Base-by-base conservation (phyloP, 2,888 invertebrate genomes). In the Octodonta nipae region DNA sequence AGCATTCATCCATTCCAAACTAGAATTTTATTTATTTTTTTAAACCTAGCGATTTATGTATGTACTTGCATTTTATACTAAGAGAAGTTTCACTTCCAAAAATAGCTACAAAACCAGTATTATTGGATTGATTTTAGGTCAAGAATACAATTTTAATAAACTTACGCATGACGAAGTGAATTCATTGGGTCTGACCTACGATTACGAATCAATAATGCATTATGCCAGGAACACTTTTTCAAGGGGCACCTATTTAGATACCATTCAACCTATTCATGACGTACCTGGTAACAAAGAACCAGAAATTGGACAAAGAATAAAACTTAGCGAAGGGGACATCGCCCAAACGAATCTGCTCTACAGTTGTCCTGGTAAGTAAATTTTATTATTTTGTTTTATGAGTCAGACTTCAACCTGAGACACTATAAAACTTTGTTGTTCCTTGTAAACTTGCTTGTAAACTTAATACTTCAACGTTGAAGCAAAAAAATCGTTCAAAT, bases 61-160 rank as follows among this genome's bases (percentile, higher is more conserved):
- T n/a, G n/a, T n/a, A n/a, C n/a, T n/a, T n/a, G n/a, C n/a, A n/a
- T n/a, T n/a, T n/a, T n/a, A n/a, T n/a, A n/a, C n/a, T n/a, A n/a
- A n/a, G n/a, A 20, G n/a, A 20, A 7, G 20, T 20, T 20, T n/a
- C n/a, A n/a, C n/a, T n/a, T n/a, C 6, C 20, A 6, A 20, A 20
- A 7, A 20, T 7, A 7, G n/a, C 20, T 20, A 6, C 6, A 7
- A 7, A 15, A 27, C 30, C 17, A 30, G 13, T 25, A 17, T 30
- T n/a, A n/a, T 20, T 25, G 30, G 20, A 10, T 31, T 34, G 15
- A 38, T 56, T 55, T 25, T 65, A 89, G 95, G 96, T 29, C 96
- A 98, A 68, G 95, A 96, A 59, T 98, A 98, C 66, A 98, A 98
- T 64, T 98, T 98, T 66, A 96, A 98, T 65, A 95, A 93, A 64